A percentile compares a stretch with the other conserved stretches of the same genome.
Conservation (phyloP, 35 echinoderm and acorn worm genomes). For the Nesometra sesokonis region DNA sequence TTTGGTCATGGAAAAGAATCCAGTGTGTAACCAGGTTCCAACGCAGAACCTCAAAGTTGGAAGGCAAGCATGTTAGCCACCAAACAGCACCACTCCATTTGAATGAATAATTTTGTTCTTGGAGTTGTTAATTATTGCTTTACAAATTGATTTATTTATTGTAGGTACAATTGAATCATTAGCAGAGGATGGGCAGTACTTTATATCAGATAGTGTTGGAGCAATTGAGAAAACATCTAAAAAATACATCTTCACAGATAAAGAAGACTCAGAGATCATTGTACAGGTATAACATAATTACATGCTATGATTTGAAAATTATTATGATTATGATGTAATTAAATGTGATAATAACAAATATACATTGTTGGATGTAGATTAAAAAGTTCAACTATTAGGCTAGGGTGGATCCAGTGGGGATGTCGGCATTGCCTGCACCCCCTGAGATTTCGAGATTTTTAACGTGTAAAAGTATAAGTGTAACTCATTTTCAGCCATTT, state of each 20-base stretch:
- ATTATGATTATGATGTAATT: too few species aligned
- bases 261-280: slow-evolving; percentile 43
- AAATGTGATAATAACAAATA: neutral
- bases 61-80: too few species aligned
- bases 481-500: too few species aligned
- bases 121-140: neutral
- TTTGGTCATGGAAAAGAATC: too few species aligned
- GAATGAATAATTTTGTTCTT: neutral
- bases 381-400: neutral
- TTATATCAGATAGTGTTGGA: slow-evolving; percentile 50
- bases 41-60: too few species aligned
- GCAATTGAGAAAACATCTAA: slow-evolving; percentile 53
- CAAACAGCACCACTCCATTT: neutral
- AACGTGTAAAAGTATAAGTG: too few species aligned
- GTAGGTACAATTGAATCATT: slow-evolving; percentile 55
- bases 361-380: neutral
- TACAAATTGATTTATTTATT: neutral
- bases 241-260: slow-evolving; percentile 56
- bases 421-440: too few species aligned
- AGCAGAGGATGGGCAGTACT: slow-evolving; percentile 55
- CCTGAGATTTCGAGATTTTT: too few species aligned
- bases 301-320: too few species aligned
- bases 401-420: too few species aligned
- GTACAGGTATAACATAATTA: slow-evolving; percentile 46
- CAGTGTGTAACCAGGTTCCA: too few species aligned